phyloP scores from a whole-genome alignment of 2,797 vertebrate genomes.

The Oophaga sylvatica region DNA sequence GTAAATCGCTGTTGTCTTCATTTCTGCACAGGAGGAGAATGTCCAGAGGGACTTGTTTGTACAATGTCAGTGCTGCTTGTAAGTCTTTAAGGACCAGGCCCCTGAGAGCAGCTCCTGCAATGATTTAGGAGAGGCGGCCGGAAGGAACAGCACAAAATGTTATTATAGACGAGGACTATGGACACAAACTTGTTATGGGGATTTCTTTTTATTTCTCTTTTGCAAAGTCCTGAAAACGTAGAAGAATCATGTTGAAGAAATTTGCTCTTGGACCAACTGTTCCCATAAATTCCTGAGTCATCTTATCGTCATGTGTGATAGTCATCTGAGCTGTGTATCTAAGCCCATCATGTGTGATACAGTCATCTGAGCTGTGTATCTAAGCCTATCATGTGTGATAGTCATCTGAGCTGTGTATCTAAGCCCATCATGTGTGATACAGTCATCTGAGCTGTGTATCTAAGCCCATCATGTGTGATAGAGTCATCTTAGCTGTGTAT shows the following conservation, averaged over 20 bases:
- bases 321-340: too few species aligned
- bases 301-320: too few species aligned
- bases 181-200: constrained; percentile 35
- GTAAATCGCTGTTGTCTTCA: not conserved
- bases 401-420: too few species aligned
- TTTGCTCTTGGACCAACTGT: constrained; percentile 63
- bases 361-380: too few species aligned
- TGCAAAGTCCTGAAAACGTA: constrained; percentile 19
- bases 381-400: too few species aligned
- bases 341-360: too few species aligned
- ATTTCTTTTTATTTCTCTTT: constrained; percentile 56
- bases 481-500: too few species aligned
- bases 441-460: too few species aligned
- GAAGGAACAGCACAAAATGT: constrained; percentile 57
- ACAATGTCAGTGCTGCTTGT: constrained; percentile 22
- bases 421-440: too few species aligned
- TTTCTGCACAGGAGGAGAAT: not conserved
- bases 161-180: constrained; percentile 67
- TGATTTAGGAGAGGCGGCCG: not conserved
- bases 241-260: constrained; percentile 63
- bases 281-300: not conserved
- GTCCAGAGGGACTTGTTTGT: constrained; percentile 25
- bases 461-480: too few species aligned
- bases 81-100: constrained; percentile 35
- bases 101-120: constrained; percentile 41